phyloP scores from a whole-genome alignment of 2,113 vertebrate species.

The Zapornia atra region DNA sequence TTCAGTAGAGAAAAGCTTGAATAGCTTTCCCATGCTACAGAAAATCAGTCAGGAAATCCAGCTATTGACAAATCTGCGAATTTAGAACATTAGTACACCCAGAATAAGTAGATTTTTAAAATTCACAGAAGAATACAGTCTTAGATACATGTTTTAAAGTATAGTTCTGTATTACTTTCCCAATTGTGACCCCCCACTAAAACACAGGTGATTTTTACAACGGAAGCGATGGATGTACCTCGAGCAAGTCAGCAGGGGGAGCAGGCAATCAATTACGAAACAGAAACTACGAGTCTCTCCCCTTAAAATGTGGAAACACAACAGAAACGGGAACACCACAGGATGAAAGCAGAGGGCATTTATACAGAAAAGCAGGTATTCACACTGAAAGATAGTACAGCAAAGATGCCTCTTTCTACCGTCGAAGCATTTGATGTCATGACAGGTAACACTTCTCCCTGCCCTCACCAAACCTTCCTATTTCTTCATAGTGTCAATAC shows the following conservation, averaged over 20 bases:
- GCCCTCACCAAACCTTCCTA: neutral
- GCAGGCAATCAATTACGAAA: constrained; percentile 18
- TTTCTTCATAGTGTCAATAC: neutral
- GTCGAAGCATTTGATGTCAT: neutral
- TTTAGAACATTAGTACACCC: neutral
- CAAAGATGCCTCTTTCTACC: neutral
- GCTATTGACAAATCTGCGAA: neutral
- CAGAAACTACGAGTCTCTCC: neutral
- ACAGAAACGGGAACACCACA: neutral
- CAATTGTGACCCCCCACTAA: neutral
- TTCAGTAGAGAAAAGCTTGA: neutral
- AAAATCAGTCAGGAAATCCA: neutral
- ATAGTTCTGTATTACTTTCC: neutral
- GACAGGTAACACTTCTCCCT: neutral
- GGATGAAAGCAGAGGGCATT: neutral
- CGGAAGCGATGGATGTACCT: neutral
- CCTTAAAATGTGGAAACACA: neutral
- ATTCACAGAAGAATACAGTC: neutral
- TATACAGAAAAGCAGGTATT: neutral
- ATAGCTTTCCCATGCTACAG: neutral
- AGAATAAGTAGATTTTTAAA: neutral
- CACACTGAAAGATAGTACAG: neutral
- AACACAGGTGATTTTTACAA: neutral
- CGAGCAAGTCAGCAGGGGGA: constrained; percentile 52
- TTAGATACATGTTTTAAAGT: neutral